A percentile compares a stretch with the other conserved stretches of the same genome.
These are phyloP conservation scores for Cyanistes caeruleus DNA, from an alignment of 2,113 vertebrate genomes.

Conservation along the genomic window DNA sequence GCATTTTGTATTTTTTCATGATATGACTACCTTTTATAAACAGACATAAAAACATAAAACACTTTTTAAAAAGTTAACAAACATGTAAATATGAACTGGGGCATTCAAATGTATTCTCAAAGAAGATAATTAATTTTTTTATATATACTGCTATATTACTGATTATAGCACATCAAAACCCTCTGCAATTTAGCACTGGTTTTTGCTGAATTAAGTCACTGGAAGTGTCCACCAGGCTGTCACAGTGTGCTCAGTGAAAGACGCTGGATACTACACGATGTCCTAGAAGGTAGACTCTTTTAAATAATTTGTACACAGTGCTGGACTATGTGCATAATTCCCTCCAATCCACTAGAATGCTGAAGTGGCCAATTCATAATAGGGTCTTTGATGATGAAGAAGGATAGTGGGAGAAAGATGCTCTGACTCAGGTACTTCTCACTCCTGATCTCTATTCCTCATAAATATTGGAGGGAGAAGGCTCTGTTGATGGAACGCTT, in stretches of 20 bases:
- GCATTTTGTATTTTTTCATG: not conserved
- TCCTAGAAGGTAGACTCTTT: not conserved
- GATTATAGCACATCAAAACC: fast-evolving
- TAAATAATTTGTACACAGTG: not conserved
- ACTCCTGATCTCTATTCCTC: not conserved
- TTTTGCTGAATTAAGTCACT: not conserved
- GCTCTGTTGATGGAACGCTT: not conserved
- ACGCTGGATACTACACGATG: not conserved
- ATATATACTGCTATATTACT: not conserved
- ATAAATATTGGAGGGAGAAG: not conserved
- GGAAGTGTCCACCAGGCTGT: not conserved
- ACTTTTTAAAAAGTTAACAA: not conserved
- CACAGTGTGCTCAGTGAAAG: not conserved
- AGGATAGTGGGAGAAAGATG: not conserved
- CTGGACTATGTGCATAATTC: not conserved
- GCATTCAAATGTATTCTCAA: not conserved
- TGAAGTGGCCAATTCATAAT: not conserved
- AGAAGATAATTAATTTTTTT: not conserved
- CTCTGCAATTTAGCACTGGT: not conserved
- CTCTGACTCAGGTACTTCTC: not conserved
- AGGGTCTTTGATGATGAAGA: not conserved
- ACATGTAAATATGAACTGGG: not conserved
- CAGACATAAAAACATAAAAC: not conserved
- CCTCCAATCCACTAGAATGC: not conserved
- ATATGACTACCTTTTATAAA: not conserved